Percentiles rank a stretch among this genome's conserved stretches.
These are phyloP conservation scores for Rhagologus leucostigma DNA, from an alignment of 2,113 vertebrate genomes.

Conservation along the genomic window DNA sequence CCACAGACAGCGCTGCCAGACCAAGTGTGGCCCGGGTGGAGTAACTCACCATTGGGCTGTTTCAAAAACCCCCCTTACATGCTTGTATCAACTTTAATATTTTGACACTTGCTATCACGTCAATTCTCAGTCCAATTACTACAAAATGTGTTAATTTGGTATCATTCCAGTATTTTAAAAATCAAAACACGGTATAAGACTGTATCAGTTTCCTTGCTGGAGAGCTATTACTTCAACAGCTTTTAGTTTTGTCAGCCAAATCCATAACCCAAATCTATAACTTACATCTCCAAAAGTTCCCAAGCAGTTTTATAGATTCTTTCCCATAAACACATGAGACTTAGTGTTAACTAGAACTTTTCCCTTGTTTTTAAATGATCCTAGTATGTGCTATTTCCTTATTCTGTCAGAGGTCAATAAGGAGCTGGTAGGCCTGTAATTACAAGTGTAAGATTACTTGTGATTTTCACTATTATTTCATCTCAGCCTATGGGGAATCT, in stretches of 20 bases:
- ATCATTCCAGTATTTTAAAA: neutral
- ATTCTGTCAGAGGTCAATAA: neutral
- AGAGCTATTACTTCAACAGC: neutral
- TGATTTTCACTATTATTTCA: neutral
- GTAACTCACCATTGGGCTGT: neutral
- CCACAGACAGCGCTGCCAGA: neutral
- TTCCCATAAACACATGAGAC: neutral
- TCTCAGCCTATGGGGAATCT: neutral
- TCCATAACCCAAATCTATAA: neutral
- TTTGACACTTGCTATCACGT: neutral
- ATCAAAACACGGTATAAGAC: neutral
- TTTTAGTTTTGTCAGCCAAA: conserved; percentile 3
- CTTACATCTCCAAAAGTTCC: neutral
- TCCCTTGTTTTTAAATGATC: neutral
- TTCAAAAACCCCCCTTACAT: neutral
- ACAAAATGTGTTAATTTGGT: neutral
- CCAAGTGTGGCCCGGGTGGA: fast-evolving
- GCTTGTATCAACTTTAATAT: neutral
- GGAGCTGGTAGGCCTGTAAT: conserved; percentile 2
- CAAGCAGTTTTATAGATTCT: neutral
- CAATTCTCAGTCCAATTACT: neutral
- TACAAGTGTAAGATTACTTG: conserved; percentile 19
- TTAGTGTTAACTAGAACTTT: neutral
- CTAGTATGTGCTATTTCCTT: neutral
- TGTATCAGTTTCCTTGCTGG: neutral